phyloP scores from a whole-genome alignment of 1,140 invertebrate species.

The Drosophila willistoni region DNA sequence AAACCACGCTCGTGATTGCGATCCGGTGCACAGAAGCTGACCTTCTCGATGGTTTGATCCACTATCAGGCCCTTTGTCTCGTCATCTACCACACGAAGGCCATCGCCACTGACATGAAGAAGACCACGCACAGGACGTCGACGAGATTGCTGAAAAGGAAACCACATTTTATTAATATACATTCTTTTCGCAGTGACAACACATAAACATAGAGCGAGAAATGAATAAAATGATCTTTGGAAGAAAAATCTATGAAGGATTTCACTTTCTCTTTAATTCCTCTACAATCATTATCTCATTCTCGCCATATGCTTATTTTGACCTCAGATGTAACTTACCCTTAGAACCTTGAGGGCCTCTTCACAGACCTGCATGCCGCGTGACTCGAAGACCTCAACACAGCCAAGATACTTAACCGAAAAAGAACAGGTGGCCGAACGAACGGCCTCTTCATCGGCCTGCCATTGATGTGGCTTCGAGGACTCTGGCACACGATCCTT shows the following conservation, averaged over 20 bases:
- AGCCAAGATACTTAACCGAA: slow-evolving; percentile 99
- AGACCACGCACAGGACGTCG: slow-evolving; percentile 94
- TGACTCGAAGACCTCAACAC: slow-evolving; percentile 99
- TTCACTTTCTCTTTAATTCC: not conserved
- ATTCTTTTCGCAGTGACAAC: not conserved
- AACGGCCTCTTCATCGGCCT: slow-evolving; percentile 98
- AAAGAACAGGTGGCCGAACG: slow-evolving; percentile 98
- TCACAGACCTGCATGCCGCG: slow-evolving; percentile 99
- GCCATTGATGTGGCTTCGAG: slow-evolving; percentile 98
- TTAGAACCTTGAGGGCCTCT: slow-evolving; percentile 96
- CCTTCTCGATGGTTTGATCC: slow-evolving; percentile 99
- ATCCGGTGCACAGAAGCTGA: slow-evolving; percentile 99
- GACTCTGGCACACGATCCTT: slow-evolving; percentile 93
- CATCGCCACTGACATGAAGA: slow-evolving; percentile 98
- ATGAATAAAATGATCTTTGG: not conserved
- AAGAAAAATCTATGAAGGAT: not conserved
- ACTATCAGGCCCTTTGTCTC: slow-evolving; percentile 99
- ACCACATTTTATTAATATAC: not conserved
- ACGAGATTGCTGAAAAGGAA: slow-evolving; percentile 90
- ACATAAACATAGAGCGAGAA: not conserved
- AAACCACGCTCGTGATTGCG: slow-evolving; percentile 99
- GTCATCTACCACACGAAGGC: slow-evolving; percentile 98
- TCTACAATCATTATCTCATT: not conserved
- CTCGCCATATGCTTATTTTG: not conserved
- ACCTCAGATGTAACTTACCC: slow-evolving; percentile 86